Conservation (phyloP, 1,140 invertebrate species). For the Drepana arcuata region DNA sequence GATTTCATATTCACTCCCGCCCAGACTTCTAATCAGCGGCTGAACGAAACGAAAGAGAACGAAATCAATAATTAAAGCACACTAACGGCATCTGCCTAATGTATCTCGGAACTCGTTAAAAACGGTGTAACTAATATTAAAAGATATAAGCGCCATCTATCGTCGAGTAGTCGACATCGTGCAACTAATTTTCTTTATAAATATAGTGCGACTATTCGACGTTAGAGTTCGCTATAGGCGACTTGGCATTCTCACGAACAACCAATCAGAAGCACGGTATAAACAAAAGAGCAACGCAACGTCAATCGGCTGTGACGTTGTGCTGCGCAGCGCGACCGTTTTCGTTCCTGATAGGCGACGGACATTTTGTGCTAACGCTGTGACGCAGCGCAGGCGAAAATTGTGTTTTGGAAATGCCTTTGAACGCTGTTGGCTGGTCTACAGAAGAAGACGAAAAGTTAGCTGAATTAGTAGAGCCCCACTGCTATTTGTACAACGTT, state of each 20-base stretch:
- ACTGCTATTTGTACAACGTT: constrained; percentile 45
- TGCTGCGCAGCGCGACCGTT: constrained; percentile 60
- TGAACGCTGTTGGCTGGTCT: constrained; percentile 51
- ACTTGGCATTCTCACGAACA: constrained; percentile 3
- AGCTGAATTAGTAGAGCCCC: constrained; percentile 50
- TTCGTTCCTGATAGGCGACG: constrained; percentile 51
- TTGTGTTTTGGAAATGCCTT: constrained; percentile 41
- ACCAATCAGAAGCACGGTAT: constrained; percentile 16
- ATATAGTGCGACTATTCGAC: no score
- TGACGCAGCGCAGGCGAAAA: constrained; percentile 29
- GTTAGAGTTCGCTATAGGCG: constrained; percentile 13
- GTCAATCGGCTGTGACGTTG: constrained; percentile 44
- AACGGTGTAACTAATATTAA: no score
- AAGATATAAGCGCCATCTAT: constrained; percentile 19
- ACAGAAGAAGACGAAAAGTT: constrained; percentile 52
- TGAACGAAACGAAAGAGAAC: no score
- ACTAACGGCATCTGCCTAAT: no score
- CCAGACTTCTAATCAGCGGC: no score
- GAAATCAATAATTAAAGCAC: no score
- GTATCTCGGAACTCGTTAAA: no score
- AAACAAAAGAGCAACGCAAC: constrained; percentile 8
- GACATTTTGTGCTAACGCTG: constrained; percentile 57
- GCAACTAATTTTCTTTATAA: background rate
- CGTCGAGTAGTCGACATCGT: background rate
- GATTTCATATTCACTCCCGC: no score